Evolutionary conservation across 2,888 invertebrate genomes (phyloP), one percentile per base, ranked within the genome.

Genomic region (Trisateles emortualis): DNA sequence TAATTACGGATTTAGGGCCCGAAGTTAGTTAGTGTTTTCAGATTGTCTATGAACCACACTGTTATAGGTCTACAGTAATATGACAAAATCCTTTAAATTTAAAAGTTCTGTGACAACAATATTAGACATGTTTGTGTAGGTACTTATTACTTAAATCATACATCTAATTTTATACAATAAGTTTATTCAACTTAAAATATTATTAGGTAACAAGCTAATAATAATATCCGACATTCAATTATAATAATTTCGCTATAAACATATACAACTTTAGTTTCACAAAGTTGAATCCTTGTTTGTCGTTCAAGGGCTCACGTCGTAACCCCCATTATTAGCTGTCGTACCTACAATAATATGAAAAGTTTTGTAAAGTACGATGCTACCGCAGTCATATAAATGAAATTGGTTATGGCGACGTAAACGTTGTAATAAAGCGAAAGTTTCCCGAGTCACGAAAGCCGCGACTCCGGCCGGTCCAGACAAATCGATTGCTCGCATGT

Each of bases 401-500:
- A 78, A 82, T 85, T 75, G 79, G 79, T 84, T 81, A 84, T 82
- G 73, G 77, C 78, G 74, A 81, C 76, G 75, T 87, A 84, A 86
- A 81, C 81, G 82, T 79, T 76, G 82, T 83, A 82, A 81, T 84
- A 86, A 83, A 70, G 73, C 59, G 64, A 81, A 87, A 85, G 76
- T 84, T 84, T 76, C 63, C 74, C 64, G 63, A 81, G 86, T 87
- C 88, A 88, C 87, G 89, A 79, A 84, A 81, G 67, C 78, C 72
- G 54, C 66, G 59, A 54, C 65, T 62, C 42, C 68, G 69, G 59
- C 59, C 78, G 64, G 85, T 84, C 88, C 88, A 89, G 88, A 90
- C 88, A 77, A 87, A 90, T 89, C 90, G 90, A 90, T 90, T 84
- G 73, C 77, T 77, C 72, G 84, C 75, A 79, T 80, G 83, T 77